phyloP scores from a whole-genome alignment of 2,113 vertebrate genomes.

The Passer montanus region DNA sequence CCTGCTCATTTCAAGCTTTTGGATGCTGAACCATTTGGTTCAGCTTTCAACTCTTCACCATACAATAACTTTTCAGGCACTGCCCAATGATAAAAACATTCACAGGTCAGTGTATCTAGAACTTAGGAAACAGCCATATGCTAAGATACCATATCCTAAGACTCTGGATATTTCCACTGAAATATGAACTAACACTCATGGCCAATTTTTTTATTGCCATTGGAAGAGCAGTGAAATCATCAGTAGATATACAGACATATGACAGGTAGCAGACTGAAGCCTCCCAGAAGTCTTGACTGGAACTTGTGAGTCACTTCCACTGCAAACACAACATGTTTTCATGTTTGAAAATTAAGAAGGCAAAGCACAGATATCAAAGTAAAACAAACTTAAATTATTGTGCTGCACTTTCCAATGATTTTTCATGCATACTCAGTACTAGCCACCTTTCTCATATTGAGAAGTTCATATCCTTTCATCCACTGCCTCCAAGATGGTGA shows the following conservation, averaged over 20 bases:
- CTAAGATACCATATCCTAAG: neutral
- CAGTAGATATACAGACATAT: neutral
- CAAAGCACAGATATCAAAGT: neutral
- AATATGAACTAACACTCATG: neutral
- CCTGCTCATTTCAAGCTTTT: neutral
- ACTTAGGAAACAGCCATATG: neutral
- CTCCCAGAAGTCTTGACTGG: neutral
- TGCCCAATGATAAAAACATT: neutral
- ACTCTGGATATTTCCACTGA: neutral
- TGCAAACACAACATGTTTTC: neutral
- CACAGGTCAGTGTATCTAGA: neutral
- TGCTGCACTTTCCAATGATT: neutral
- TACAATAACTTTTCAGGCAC: neutral
- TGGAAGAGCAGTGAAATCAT: neutral
- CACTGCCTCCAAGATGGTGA: neutral
- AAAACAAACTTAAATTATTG: neutral
- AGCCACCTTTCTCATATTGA: neutral
- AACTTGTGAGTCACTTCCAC: neutral
- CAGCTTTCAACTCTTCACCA: neutral
- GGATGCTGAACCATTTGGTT: neutral
- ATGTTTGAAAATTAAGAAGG: neutral
- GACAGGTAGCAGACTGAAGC: neutral
- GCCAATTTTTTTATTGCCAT: neutral
- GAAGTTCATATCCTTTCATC: neutral
- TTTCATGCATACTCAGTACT: neutral